These are phyloP conservation scores for Graptemys geographica DNA, from an alignment of 2,797 vertebrate genomes.

Conservation along the genomic window DNA sequence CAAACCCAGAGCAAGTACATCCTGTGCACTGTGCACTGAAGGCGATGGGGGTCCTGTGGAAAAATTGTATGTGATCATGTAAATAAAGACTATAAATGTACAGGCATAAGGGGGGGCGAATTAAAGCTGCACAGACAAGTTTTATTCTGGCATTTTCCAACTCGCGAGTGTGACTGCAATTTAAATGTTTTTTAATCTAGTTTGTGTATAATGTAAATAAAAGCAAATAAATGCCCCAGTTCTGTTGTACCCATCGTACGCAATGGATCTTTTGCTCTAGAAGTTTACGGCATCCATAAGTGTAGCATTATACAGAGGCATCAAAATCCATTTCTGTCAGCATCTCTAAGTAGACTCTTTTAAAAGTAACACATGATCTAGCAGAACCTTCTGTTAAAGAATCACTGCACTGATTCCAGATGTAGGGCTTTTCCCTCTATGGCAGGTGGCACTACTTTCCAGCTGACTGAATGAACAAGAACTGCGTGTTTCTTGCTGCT, in stretches of 20 bases:
- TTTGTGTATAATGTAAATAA: too few species aligned
- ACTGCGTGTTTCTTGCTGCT: background rate
- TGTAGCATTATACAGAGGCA: background rate
- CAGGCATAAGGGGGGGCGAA: too few species aligned
- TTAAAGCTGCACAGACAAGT: too few species aligned
- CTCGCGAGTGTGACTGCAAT: too few species aligned
- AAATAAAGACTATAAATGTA: too few species aligned
- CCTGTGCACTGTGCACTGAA: background rate
- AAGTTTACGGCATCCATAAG: background rate
- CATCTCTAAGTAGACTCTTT: background rate
- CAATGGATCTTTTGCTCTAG: background rate
- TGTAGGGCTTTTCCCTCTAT: background rate
- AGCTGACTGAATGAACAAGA: background rate
- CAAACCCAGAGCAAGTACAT: background rate
- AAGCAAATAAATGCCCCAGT: background rate
- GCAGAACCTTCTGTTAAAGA: background rate
- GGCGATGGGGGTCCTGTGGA: too few species aligned
- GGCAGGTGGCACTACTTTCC: background rate
- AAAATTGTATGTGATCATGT: too few species aligned
- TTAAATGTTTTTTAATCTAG: too few species aligned
- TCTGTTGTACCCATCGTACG: background rate
- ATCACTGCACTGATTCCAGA: background rate
- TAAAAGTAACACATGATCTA: background rate
- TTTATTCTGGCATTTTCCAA: too few species aligned
- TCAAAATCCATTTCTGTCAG: background rate